A percentile compares a stretch with the other conserved stretches of the same genome.
These are phyloP conservation scores for Geotrupes spiniger DNA, from an alignment of 2,888 invertebrate species.

Conservation along the genomic window DNA sequence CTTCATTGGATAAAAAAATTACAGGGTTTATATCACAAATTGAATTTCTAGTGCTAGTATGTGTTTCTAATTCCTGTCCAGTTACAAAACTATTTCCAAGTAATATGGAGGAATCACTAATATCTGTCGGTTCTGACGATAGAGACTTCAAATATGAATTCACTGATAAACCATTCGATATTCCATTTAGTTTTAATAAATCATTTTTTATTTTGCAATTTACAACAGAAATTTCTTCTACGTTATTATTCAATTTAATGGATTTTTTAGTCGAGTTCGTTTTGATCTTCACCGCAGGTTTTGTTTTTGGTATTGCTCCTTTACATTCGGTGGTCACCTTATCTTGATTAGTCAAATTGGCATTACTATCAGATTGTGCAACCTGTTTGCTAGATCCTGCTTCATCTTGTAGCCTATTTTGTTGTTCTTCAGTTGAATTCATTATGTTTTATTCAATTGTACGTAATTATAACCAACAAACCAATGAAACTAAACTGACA, in stretches of 20 bases:
- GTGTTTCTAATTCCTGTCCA: conserved; percentile 10
- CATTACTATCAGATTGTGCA: conserved; percentile 35
- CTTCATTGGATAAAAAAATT: conserved; percentile 11
- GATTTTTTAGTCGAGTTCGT: conserved; percentile 31
- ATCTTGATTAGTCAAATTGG: conserved; percentile 28
- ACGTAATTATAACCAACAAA: not conserved
- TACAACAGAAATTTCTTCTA: conserved; percentile 31
- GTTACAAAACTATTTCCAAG: conserved; percentile 10
- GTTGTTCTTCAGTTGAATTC: conserved; percentile 11
- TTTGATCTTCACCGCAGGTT: conserved; percentile 20
- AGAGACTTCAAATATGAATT: conserved; percentile 12
- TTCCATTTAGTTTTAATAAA: conserved; percentile 28
- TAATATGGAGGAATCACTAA: conserved; percentile 4
- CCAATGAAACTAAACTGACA: not conserved
- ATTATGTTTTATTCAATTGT: conserved; percentile 2
- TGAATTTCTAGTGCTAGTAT: not conserved
- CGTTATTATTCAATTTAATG: conserved; percentile 39
- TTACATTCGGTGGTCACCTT: conserved; percentile 31
- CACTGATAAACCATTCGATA: conserved; percentile 23
- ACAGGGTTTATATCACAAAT: conserved; percentile 18
- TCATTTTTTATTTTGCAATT: conserved; percentile 13
- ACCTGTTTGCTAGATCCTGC: conserved; percentile 13
- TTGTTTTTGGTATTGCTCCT: conserved; percentile 40
- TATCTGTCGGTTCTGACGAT: conserved; percentile 4
- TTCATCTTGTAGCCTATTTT: conserved; percentile 9